These are phyloP conservation scores for Harmothoe impar DNA, from an alignment of 2,888 invertebrate species.

Conservation along the genomic window DNA sequence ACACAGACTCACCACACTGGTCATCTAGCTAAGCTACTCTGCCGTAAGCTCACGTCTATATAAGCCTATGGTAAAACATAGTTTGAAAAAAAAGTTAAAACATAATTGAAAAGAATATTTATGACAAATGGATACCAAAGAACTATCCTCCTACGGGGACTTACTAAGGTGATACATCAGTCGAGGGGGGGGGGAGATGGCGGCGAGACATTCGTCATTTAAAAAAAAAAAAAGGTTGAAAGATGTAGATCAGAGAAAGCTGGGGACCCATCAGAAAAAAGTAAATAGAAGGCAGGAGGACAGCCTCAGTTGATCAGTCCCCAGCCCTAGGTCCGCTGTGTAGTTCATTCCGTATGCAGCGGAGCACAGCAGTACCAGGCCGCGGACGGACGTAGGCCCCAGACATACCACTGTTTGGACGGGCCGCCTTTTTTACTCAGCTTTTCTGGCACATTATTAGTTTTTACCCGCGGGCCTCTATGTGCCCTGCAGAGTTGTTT, in stretches of 20 bases:
- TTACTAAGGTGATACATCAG: too few relatives aligned
- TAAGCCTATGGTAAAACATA: too few relatives aligned
- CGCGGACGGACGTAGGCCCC: not conserved
- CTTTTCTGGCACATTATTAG: constrained; percentile 1
- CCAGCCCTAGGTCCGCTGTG: not conserved
- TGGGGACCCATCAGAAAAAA: not conserved
- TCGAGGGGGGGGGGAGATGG: too few relatives aligned
- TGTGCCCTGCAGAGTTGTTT: not conserved
- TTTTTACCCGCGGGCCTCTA: not conserved
- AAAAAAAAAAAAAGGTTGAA: too few relatives aligned
- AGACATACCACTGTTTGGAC: not conserved
- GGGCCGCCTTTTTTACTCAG: not conserved
- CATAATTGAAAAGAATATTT: too few relatives aligned
- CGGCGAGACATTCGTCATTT: too few relatives aligned
- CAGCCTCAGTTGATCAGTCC: not conserved
- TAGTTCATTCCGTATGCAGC: not conserved
- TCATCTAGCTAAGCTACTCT: too few relatives aligned
- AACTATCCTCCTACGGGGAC: too few relatives aligned
- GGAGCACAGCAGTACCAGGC: constrained; percentile 13
- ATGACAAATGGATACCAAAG: too few relatives aligned
- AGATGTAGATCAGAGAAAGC: not conserved
- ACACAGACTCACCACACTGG: too few relatives aligned
- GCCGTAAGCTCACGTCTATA: too few relatives aligned
- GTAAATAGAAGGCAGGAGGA: not conserved
- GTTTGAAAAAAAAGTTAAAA: too few relatives aligned